Evolutionary conservation across 2,888 invertebrate genomes (phyloP), one percentile per base, ranked within the genome.

Genomic region (Odontocolon sp.): DNA sequence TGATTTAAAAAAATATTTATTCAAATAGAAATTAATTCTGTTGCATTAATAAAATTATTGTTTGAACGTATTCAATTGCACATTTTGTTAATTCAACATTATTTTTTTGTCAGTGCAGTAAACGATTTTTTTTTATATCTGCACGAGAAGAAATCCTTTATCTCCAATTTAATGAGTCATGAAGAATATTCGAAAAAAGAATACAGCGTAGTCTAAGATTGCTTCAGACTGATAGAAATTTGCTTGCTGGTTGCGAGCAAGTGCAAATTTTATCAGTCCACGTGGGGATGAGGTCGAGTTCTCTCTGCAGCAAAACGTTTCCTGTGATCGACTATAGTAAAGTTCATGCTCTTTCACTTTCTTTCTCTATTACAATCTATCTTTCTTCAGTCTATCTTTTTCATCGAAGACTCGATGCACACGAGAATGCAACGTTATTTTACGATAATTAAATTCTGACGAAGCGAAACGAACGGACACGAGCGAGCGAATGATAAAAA

Each of bases 371-470:
- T 59, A 64, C 38, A 64, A 23, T 70, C 56, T 66, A 47, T 57
- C 47, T 70, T 50, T n/a, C n/a, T n/a, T n/a, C n/a, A n/a, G n/a
- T 28, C 21, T 26, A n/a, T 40, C 54, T 26, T 68, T 26, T 61
- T 61, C 45, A 14, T 72, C 38, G 21, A 66, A 68, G 36, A 16
- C 23, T 47, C 16, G 33, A 40, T 56, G 11, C 26, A 61, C 67
- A 52, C 52, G 14, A 31, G 38, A 11, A 47, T 33, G 40, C 52
- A 42, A 42, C 57, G 59, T 75, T 66, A 59, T 70, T 67, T 61
- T 54, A 38, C 52, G 71, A 23, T 76, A 66, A 71, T 76, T 57
- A 71, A 76, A 67, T 76, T 76, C 45, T 54, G 14, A 59, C 47
- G 38, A 31, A n/a, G 28, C 38, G 38, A 70, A 23, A 38, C 45